A percentile compares a stretch with the other conserved stretches of the same genome.
Conservation (phyloP, 1,140 invertebrate genomes). For the Ips nitidus region DNA sequence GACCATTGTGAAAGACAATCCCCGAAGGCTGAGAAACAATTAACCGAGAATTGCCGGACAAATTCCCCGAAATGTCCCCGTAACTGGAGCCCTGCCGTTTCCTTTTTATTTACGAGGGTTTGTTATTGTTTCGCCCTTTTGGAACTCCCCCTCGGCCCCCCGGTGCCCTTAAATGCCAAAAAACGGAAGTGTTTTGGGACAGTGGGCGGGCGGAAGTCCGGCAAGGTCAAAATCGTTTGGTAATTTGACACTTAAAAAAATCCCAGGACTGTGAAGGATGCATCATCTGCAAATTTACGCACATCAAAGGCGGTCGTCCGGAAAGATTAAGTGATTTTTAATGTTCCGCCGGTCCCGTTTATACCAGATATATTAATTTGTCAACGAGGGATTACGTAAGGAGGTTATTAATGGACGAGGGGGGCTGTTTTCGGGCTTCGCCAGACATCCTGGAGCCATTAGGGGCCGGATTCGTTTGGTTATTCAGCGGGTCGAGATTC, state of each 20-base stretch:
- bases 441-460: conserved; percentile 27
- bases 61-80: background rate
- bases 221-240: background rate
- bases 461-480: conserved; percentile 12
- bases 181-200: conserved; percentile 8
- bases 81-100: background rate
- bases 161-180: background rate
- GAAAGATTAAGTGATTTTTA: conserved; percentile 22
- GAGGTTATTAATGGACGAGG: conserved; percentile 9
- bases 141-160: background rate
- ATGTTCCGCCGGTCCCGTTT: conserved; percentile 21
- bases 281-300: conserved; percentile 10
- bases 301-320: conserved; percentile 11
- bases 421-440: background rate
- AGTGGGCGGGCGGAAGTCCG: background rate
- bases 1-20: background rate
- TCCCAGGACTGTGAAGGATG: background rate
- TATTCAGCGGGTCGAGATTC: background rate
- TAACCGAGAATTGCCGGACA: background rate
- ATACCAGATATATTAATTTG: conserved; percentile 17
- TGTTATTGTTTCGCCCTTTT: background rate
- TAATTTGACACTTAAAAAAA: background rate
- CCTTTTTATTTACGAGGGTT: background rate
- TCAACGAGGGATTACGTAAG: conserved; percentile 19
- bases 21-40: background rate